Evolutionary conservation across 2,113 vertebrate genomes (phyloP).

Genomic region (Circaetus gallicus): DNA sequence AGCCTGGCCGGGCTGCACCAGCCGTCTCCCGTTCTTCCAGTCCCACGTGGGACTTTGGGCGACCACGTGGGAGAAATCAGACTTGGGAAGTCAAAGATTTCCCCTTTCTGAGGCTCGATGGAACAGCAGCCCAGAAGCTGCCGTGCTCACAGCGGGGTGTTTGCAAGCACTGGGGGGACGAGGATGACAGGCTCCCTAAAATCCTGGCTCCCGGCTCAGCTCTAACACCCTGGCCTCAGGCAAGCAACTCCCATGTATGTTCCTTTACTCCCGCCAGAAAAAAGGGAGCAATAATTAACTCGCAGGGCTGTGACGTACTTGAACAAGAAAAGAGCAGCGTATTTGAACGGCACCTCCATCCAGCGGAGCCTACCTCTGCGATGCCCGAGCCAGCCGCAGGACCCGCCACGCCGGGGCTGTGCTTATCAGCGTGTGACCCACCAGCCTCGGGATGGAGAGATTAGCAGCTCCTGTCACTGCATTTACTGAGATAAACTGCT

Average conservation of each 20-base stretch:
- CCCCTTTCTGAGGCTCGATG: rapidly evolving
- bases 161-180: background rate
- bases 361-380: rapidly evolving
- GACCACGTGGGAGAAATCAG: rapidly evolving
- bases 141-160: background rate
- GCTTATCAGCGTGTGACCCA: background rate
- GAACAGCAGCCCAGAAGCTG: background rate
- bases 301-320: background rate
- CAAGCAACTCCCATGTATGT: background rate
- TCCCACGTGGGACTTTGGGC: rapidly evolving
- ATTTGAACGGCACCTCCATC: background rate
- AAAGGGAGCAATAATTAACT: background rate
- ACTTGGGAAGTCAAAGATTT: background rate
- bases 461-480: background rate
- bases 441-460: background rate
- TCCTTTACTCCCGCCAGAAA: background rate
- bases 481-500: background rate
- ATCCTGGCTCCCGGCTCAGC: background rate
- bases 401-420: rapidly evolving
- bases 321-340: background rate
- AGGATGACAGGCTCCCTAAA: rapidly evolving
- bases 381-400: rapidly evolving
- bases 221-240: background rate
- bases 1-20: background rate
- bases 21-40: rapidly evolving